Base-by-base conservation (phyloP, 2,888 invertebrate species). In the Cyclophora punctaria region DNA sequence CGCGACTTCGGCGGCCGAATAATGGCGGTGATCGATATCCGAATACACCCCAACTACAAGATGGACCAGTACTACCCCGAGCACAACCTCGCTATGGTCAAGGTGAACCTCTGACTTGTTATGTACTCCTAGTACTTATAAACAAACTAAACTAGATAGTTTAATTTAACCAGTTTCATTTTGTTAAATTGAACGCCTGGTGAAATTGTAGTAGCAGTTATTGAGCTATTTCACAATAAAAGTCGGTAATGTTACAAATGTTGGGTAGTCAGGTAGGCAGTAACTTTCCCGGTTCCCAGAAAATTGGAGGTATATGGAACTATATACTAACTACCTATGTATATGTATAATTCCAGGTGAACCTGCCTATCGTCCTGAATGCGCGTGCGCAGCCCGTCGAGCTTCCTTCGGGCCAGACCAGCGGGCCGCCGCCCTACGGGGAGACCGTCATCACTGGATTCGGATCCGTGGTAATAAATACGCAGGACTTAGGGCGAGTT, bases 21-120 rank as follows among this genome's bases (percentile, higher is more conserved):
- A 35, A 55, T 83, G 4, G 68, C 85, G 0, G 83, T 78, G 0
- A 50, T 64, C 2, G 79, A 84, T 1, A 80, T 88, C 51, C 59
- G 58, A 45, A 60, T 80, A n/a, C 88, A 88, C 53, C 88, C 88
- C 0, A 71, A 75, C 37, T 88, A 88, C 59, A 77, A 60, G 53
- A 75, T 81, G 67, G 80, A 84, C 51, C 83, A 80, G 57, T 88
- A 86, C 60, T 88, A 88, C 48, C 88, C 88, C 2, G 86, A 88
- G 57, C 87, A 87, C 48, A 87, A 88, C 52, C 62, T 88, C 7
- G 88, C 88, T 3, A 73, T 88, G 73, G 63, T 86, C 35, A 84
- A 83, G 80, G 87, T 87, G 62, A 46, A 47, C 20, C 20, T 20
- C 20, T 20, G 20, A 20, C 20, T 20, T 20, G 20, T 20, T 20